A percentile compares a stretch with the other conserved stretches of the same genome.
These are phyloP conservation scores for Lochmaea crataegi DNA, from an alignment of 2,888 invertebrate genomes.

Conservation along the genomic window DNA sequence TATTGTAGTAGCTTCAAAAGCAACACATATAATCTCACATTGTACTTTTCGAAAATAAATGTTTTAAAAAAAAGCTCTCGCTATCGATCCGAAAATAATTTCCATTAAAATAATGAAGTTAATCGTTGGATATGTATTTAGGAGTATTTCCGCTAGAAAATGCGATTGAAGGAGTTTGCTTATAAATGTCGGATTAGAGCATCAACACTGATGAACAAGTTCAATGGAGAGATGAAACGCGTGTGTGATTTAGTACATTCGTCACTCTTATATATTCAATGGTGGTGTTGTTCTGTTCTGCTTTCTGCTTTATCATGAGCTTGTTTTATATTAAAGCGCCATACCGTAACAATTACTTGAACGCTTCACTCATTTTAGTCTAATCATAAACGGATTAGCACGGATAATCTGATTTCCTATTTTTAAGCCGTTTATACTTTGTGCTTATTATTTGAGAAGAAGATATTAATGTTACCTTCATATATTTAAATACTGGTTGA, in stretches of 20 bases:
- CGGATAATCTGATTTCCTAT: slow-evolving; percentile 7
- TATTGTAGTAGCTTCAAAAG: too few relatives aligned
- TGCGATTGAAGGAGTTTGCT: slow-evolving; percentile 58
- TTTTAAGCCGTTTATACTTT: background rate
- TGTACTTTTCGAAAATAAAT: too few relatives aligned
- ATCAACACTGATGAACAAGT: slow-evolving; percentile 65
- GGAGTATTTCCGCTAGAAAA: slow-evolving; percentile 42
- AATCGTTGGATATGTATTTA: slow-evolving; percentile 40
- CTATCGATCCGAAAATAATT: too few relatives aligned
- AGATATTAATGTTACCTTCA: background rate
- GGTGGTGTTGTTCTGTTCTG: slow-evolving; percentile 27
- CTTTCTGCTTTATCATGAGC: slow-evolving; percentile 31
- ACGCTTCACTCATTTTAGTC: slow-evolving; percentile 33
- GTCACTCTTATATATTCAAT: slow-evolving; percentile 48
- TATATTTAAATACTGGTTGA: background rate
- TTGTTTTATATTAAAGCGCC: slow-evolving; percentile 49
- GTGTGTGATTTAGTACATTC: slow-evolving; percentile 59
- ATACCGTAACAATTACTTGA: slow-evolving; percentile 57
- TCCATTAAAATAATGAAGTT: slow-evolving; percentile 36
- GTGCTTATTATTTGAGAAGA: background rate
- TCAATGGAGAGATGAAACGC: slow-evolving; percentile 57
- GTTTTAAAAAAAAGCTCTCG: too few relatives aligned
- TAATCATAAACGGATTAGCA: slow-evolving; percentile 24
- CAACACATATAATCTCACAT: too few relatives aligned
- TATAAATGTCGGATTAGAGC: slow-evolving; percentile 64